A percentile compares a stretch with the other conserved stretches of the same genome.
phyloP scores from a whole-genome alignment of 1,140 invertebrate genomes.

The Trichonephila clavata region DNA sequence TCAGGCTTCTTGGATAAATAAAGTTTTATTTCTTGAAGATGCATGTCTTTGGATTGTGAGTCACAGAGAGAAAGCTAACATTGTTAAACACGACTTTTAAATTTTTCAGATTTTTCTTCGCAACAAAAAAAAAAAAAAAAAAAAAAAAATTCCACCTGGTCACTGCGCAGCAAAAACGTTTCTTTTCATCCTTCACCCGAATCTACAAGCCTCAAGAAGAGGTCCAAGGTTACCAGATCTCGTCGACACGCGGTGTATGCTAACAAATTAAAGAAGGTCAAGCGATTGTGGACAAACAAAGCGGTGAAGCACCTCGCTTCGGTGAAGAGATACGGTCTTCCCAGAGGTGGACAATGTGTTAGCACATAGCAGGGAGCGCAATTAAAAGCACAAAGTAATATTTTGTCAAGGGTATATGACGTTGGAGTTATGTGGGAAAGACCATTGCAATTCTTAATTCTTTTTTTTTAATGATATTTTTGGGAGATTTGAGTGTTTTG shows the following conservation, averaged over 20 bases:
- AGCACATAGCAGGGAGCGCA: not conserved
- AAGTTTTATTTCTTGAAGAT: too few species aligned
- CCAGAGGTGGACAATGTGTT: not conserved
- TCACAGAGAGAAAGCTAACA: too few species aligned
- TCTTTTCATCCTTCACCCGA: not conserved
- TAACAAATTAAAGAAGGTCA: not conserved
- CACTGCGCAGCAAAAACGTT: not conserved
- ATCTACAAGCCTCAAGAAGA: not conserved
- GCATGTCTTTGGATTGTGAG: too few species aligned
- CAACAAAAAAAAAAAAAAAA: not conserved
- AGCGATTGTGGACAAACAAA: not conserved
- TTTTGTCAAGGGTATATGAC: not conserved
- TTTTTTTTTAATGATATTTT: too few species aligned
- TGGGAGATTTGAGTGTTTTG: too few species aligned
- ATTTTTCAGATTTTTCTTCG: not conserved
- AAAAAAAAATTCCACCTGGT: not conserved
- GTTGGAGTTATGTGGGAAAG: not conserved
- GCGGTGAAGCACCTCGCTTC: constrained; percentile 5
- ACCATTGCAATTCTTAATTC: too few species aligned
- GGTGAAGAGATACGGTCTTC: not conserved
- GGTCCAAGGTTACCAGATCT: constrained; percentile 4
- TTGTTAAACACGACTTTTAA: not conserved
- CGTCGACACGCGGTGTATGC: constrained; percentile 2
- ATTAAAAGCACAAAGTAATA: not conserved
- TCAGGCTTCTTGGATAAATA: too few species aligned